Conservation (phyloP, 37 sponge, comb jelly and placozoan species). For the Hexactinellida sp. region DNA sequence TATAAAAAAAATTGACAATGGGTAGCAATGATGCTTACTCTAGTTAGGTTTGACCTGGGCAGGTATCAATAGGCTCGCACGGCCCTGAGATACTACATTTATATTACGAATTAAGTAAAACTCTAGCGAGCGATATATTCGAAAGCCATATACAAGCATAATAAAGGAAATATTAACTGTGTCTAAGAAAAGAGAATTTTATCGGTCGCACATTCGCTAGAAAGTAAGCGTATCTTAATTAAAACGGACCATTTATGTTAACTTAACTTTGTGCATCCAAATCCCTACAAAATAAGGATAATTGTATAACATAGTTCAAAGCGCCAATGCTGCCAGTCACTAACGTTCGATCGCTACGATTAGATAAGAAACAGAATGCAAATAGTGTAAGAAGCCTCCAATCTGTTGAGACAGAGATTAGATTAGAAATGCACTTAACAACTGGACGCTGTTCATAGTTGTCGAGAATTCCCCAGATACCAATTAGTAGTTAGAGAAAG, state of each 20-base stretch:
- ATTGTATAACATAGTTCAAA: background rate
- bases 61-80: no score
- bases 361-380: background rate
- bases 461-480: no score
- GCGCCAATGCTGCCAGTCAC: background rate
- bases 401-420: background rate
- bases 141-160: no score
- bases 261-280: background rate
- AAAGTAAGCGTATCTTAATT: background rate
- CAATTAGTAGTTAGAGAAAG: no score
- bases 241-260: background rate
- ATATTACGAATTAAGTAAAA: no score
- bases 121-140: no score
- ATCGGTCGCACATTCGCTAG: background rate
- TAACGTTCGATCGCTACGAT: no score
- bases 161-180: background rate
- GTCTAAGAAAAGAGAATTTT: background rate
- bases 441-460: no score
- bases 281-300: background rate
- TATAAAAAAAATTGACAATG: no score
- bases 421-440: background rate
- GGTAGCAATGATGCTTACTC: no score
- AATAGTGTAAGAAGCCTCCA: background rate
- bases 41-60: no score
- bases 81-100: no score